A percentile compares a stretch with the other conserved stretches of the same genome.
These are phyloP conservation scores for Platysteira castanea DNA, from an alignment of 2,113 vertebrate species.

Conservation along the genomic window DNA sequence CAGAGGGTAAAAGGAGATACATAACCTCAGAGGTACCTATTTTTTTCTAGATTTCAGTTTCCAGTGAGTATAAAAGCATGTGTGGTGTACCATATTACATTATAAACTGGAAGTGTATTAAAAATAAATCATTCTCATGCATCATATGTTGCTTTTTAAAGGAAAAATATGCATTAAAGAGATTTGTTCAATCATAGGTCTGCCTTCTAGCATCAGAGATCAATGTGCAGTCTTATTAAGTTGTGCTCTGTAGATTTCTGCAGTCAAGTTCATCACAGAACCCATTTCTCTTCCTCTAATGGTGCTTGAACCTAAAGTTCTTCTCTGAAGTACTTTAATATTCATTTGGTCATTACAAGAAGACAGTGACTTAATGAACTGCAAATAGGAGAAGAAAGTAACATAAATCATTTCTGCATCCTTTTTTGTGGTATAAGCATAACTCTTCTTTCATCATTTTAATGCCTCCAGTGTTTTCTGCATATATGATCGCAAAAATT, in stretches of 20 bases:
- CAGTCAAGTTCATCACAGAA: slow-evolving; percentile 78
- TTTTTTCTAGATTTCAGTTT: not conserved
- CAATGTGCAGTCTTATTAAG: slow-evolving; percentile 80
- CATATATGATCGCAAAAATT: slow-evolving; percentile 47
- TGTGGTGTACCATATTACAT: not conserved
- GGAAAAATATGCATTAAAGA: slow-evolving; percentile 65
- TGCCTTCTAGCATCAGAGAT: slow-evolving; percentile 71
- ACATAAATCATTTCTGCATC: slow-evolving; percentile 82
- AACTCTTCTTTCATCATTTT: slow-evolving; percentile 72
- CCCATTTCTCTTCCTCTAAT: slow-evolving; percentile 82
- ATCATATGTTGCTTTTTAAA: slow-evolving; percentile 61
- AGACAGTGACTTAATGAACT: slow-evolving; percentile 92
- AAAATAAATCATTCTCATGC: slow-evolving; percentile 57
- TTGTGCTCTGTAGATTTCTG: slow-evolving; percentile 78
- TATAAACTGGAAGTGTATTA: slow-evolving; percentile 44
- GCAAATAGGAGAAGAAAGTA: slow-evolving; percentile 82
- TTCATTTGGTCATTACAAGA: slow-evolving; percentile 80
- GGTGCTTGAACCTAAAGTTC: slow-evolving; percentile 81
- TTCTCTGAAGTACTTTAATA: slow-evolving; percentile 83
- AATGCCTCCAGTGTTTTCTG: slow-evolving; percentile 61
- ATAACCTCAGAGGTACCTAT: not conserved
- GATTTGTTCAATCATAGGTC: slow-evolving; percentile 61
- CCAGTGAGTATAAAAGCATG: not conserved
- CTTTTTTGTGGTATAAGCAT: slow-evolving; percentile 70
- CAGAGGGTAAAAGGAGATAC: not conserved